phyloP scores from a whole-genome alignment of 2,888 invertebrate species.

The Protophormia terraenovae region DNA sequence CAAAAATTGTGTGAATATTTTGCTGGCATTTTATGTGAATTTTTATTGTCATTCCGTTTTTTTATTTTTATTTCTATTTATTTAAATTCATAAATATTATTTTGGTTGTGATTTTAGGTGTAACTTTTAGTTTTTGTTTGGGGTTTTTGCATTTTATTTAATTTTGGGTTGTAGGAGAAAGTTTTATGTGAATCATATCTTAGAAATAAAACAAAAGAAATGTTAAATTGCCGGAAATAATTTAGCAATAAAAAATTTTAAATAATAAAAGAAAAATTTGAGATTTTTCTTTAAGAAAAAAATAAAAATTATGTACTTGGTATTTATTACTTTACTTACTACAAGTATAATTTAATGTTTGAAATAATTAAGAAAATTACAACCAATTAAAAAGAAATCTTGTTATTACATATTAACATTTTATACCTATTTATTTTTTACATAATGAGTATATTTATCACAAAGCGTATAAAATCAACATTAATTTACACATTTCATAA shows the following conservation, averaged over 20 bases:
- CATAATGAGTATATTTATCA: background rate
- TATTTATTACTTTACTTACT: too few species aligned
- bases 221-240: conserved; percentile 25
- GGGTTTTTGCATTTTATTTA: conserved; percentile 5
- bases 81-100: background rate
- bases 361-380: background rate
- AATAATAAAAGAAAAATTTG: background rate
- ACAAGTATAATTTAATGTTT: too few species aligned
- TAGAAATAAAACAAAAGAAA: background rate
- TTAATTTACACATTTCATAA: background rate
- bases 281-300: too few species aligned
- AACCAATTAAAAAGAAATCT: background rate
- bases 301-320: too few species aligned
- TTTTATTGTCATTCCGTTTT: background rate
- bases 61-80: background rate
- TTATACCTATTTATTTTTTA: background rate
- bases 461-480: too few species aligned
- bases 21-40: background rate
- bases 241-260: background rate
- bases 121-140: conserved; percentile 1
- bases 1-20: background rate
- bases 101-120: conserved; percentile 14
- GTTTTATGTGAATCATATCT: conserved; percentile 39
- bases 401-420: too few species aligned
- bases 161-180: conserved; percentile 54